These are phyloP conservation scores for Pammene aurita DNA, from an alignment of 2,888 invertebrate species.

Conservation along the genomic window DNA sequence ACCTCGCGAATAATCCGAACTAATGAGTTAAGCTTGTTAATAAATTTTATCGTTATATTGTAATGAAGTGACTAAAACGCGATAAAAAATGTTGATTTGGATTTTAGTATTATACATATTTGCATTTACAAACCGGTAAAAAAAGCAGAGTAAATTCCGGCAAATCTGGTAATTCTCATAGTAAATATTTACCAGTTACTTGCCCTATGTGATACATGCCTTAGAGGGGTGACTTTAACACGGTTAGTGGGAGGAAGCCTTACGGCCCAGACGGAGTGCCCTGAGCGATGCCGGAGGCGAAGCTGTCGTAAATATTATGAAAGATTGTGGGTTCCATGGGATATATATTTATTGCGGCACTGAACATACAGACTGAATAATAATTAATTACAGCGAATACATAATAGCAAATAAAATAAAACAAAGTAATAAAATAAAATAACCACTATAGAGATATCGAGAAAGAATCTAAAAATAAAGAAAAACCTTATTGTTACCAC, in stretches of 20 bases:
- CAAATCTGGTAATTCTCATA: too few relatives aligned
- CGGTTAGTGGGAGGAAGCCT: constrained; percentile 60
- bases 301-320: constrained; percentile 33
- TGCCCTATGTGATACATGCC: constrained; percentile 42
- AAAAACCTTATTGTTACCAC: too few relatives aligned
- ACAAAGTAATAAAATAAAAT: too few relatives aligned
- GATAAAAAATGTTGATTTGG: constrained; percentile 14
- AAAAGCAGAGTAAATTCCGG: too few relatives aligned
- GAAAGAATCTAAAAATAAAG: too few relatives aligned
- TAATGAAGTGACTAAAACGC: too few relatives aligned
- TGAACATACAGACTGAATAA: background rate
- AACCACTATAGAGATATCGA: too few relatives aligned
- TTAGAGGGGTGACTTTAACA: constrained; percentile 50
- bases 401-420: background rate
- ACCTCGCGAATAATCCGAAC: background rate
- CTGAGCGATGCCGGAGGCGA: constrained; percentile 25
- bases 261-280: constrained; percentile 47
- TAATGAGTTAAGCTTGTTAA: background rate
- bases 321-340: constrained; percentile 6
- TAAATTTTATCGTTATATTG: too few relatives aligned
- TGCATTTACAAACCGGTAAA: too few relatives aligned
- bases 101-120: too few relatives aligned
- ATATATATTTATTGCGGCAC: background rate
- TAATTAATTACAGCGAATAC: background rate
- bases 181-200: background rate